Evolutionary conservation across 2,888 invertebrate species (phyloP).

Genomic region (Artemia sinica): DNA sequence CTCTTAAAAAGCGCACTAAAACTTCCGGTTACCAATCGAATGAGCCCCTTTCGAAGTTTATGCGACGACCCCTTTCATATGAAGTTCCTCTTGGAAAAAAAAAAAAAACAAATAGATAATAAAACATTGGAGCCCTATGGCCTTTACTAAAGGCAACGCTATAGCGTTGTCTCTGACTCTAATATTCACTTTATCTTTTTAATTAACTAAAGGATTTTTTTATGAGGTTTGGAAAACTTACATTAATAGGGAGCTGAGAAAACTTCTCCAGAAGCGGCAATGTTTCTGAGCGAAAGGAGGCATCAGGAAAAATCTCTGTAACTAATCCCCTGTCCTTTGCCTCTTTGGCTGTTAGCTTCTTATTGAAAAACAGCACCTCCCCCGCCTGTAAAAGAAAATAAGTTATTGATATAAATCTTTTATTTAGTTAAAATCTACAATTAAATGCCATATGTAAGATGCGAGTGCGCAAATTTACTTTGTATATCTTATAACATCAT

Average conservation of each 20-base stretch:
- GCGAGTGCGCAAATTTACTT: neutral
- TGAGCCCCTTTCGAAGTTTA: too few relatives aligned
- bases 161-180: too few relatives aligned
- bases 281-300: conserved; percentile 41
- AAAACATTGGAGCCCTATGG: too few relatives aligned
- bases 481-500: too few relatives aligned
- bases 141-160: too few relatives aligned
- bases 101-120: too few relatives aligned
- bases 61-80: too few relatives aligned
- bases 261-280: conserved; percentile 34
- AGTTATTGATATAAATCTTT: conserved; percentile 8
- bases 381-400: conserved; percentile 33
- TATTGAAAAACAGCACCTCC: conserved; percentile 45
- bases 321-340: conserved; percentile 60
- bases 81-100: too few relatives aligned
- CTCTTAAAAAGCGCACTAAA: too few relatives aligned
- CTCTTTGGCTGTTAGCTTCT: conserved; percentile 58
- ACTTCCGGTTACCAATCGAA: too few relatives aligned
- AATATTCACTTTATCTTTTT: too few relatives aligned
- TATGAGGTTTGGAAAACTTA: conserved; percentile 13
- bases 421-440: neutral
- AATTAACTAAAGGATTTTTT: too few relatives aligned
- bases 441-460: neutral
- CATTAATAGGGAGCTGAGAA: conserved; percentile 31
- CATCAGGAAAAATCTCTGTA: conserved; percentile 51